Base-by-base conservation (phyloP, 2,888 invertebrate species). In the Nomada goodeniana region DNA sequence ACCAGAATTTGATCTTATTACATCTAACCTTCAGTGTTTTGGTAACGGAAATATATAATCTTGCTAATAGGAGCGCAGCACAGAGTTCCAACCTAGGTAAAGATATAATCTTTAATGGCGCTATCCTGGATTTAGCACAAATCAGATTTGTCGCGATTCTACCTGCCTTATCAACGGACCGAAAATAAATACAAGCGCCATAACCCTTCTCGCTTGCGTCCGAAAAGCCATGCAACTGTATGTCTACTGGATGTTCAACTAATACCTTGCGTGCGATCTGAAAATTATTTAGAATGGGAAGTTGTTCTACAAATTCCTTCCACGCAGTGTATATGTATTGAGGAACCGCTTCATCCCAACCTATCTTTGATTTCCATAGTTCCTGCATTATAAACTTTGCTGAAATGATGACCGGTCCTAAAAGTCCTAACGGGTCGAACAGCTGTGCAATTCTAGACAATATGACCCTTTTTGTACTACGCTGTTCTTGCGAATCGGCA, bases 121-220 rank as follows among this genome's bases (percentile, higher is more conserved):
- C 13, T 23, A 57, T 11, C 23, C 29, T 20, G 13, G 57, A 57
- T 9, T 57, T 57, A 11, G 57, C 44, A n/a, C 23, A 9, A 9
- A 61, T 20, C 9, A 20, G 44, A 18, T 18, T 5, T n/a, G 29
- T 9, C 36, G n/a, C 18, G 20, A 18, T 5, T 36, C 7, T 18
- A n/a, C 36, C n/a, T 2, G 4, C 9, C 11, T 9, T n/a, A 26
- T 44, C 18, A 44, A 11, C 3, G 42, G 42, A 61, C 20, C 44
- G 63, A 11, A 63, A 18, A 23, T 63, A 63, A 7, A 63, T 63
- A 13, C 63, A 63, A 15, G 23, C 44, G 29, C 23, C 63, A 63
- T 63, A 63, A 10, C 60, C 36, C 9, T n/a, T 36, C 18, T 59
- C 59, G n/a, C 60, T 29, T 29, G 29, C 29, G 29, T 50, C 50